Conservation (phyloP, 2,888 invertebrate genomes). For the Melinaea menophilus region DNA sequence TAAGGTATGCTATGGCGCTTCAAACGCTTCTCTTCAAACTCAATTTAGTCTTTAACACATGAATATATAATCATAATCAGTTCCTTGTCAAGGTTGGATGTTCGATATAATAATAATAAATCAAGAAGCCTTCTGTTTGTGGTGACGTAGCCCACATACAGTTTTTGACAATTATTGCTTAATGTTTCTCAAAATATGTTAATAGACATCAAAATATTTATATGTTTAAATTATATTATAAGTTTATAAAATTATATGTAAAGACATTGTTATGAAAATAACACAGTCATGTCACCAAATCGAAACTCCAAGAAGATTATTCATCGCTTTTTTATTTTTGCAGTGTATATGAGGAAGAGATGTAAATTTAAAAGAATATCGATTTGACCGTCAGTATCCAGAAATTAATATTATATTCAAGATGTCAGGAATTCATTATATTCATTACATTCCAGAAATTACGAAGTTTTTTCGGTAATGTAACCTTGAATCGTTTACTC, state of each 20-base stretch:
- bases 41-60: conserved; percentile 21
- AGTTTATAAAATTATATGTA: too few relatives aligned
- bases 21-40: conserved; percentile 49
- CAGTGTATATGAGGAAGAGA: background rate
- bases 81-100: too few relatives aligned
- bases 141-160: too few relatives aligned
- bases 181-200: too few relatives aligned
- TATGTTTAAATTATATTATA: too few relatives aligned
- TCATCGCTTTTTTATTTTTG: background rate
- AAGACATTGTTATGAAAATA: too few relatives aligned
- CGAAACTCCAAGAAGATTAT: background rate
- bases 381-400: conserved; percentile 2
- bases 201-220: too few relatives aligned
- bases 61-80: too few relatives aligned
- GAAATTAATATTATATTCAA: conserved; percentile 1
- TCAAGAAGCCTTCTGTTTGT: too few relatives aligned
- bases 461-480: background rate
- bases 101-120: too few relatives aligned
- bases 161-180: too few relatives aligned
- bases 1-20: conserved; percentile 40
- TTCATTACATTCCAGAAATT: background rate
- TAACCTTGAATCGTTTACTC: background rate
- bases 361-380: conserved; percentile 10
- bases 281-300: background rate
- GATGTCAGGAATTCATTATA: background rate